Base-by-base conservation (phyloP, 2,888 invertebrate genomes). In the Crepidodera aurea region DNA sequence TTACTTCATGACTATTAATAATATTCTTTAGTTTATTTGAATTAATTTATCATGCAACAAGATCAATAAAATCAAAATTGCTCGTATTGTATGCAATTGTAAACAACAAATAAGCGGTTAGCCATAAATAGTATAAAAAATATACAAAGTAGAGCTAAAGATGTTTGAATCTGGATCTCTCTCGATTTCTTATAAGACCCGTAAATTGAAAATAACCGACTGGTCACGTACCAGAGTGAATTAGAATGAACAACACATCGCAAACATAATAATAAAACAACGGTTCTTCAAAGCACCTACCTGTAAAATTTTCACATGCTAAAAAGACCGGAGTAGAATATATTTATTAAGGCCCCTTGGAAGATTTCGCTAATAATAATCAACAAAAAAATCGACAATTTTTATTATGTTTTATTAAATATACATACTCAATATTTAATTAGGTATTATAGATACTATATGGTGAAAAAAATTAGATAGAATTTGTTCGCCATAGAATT, bases 231-330 rank as follows among this genome's bases (percentile, higher is more conserved):
- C 25, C 13, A 12, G 13, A 7, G 32, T 39, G 19, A 51, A 29
- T 51, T 51, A 12, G 27, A 39, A 51, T 51, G 39, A 37, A 39
- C 25, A 51, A 51, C n/a, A 51, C 51, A 51, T 51, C 19, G 51
- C 19, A 51, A 51, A 51, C 37, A 22, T 37, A 51, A 51, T 37
- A 51, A 51, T 32, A 18, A 37, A 51, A 16, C 39, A 51, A 51
- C 51, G 22, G 51, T 51, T 51, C 22, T 39, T 51, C 13, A 37
- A 51, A 39, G 37, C 51, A 37, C 39, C 51, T 51, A 51, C 32
- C 32, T 32, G 10, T 32, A 32, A 51, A 32, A 51, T 51, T 51
- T 51, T 39, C 39, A 51, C 39, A 25, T 2, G 25, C 39, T 39
- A 18, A 18, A 51, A 37, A 39, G 32, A 25, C 25, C 19, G 32